Conservation (phyloP, 2,888 invertebrate species). For the Drosophila dives region DNA sequence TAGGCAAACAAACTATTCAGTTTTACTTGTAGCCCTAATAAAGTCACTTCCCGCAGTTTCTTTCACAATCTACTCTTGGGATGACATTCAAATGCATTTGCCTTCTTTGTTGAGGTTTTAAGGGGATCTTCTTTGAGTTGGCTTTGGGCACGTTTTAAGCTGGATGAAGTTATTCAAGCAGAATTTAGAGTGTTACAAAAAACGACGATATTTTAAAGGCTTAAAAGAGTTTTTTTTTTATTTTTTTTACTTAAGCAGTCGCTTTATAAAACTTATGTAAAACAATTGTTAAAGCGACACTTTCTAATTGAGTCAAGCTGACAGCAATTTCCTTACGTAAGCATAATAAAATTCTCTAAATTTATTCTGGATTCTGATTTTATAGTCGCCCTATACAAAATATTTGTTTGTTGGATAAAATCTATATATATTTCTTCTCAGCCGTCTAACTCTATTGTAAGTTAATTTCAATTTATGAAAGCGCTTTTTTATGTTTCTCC, state of each 20-base stretch:
- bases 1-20: constrained; percentile 62
- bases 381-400: background rate
- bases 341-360: background rate
- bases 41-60: constrained; percentile 60
- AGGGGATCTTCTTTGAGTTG: background rate
- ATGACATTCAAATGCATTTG: constrained; percentile 40
- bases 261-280: constrained; percentile 1
- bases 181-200: background rate
- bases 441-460: constrained; percentile 4
- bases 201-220: constrained; percentile 2
- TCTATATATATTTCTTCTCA: background rate
- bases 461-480: constrained; percentile 31
- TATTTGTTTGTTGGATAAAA: background rate
- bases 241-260: constrained; percentile 4
- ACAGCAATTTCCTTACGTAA: background rate
- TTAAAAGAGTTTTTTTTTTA: background rate
- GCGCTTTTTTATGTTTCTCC: constrained; percentile 5
- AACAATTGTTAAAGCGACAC: constrained; percentile 10
- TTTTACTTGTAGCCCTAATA: constrained; percentile 38
- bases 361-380: background rate
- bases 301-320: constrained; percentile 20
- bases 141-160: constrained; percentile 16
- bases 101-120: constrained; percentile 32
- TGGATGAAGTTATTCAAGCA: constrained; percentile 41
- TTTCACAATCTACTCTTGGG: constrained; percentile 15